Evolutionary conservation across 2,888 invertebrate species (phyloP).

Genomic region (Amphipoea lucens): DNA sequence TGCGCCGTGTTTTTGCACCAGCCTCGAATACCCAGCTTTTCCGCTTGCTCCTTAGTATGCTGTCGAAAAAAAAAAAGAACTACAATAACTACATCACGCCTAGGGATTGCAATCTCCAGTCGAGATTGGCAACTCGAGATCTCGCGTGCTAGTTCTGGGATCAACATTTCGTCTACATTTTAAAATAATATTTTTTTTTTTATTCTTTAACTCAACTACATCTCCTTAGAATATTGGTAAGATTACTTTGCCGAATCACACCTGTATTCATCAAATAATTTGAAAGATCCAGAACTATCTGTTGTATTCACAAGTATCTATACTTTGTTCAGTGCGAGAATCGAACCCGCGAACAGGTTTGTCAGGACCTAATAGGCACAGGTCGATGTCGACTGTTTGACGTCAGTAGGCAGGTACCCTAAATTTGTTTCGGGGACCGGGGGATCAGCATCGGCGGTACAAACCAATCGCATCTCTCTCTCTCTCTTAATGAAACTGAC

Average conservation of each 20-base stretch:
- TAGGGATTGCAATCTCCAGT: neutral
- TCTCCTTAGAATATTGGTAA: neutral
- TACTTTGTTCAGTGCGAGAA: neutral
- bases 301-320: neutral
- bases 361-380: neutral
- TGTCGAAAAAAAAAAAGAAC: constrained; percentile 72
- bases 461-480: neutral
- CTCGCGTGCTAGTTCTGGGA: neutral
- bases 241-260: neutral
- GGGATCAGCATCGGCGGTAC: neutral
- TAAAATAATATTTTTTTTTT: too few relatives aligned
- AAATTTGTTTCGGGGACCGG: neutral
- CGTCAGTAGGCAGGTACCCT: neutral
- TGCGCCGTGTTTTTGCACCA: constrained; percentile 93
- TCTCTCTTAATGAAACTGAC: neutral
- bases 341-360: too few relatives aligned
- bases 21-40: constrained; percentile 91
- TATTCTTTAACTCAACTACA: too few relatives aligned
- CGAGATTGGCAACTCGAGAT: neutral
- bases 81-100: neutral
- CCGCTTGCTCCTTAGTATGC: constrained; percentile 92
- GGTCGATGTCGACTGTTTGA: too few relatives aligned
- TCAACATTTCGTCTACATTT: neutral
- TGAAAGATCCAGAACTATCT: neutral
- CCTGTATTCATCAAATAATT: neutral